Base-by-base conservation (phyloP, 2,888 invertebrate species). In the Myopa testacea region DNA sequence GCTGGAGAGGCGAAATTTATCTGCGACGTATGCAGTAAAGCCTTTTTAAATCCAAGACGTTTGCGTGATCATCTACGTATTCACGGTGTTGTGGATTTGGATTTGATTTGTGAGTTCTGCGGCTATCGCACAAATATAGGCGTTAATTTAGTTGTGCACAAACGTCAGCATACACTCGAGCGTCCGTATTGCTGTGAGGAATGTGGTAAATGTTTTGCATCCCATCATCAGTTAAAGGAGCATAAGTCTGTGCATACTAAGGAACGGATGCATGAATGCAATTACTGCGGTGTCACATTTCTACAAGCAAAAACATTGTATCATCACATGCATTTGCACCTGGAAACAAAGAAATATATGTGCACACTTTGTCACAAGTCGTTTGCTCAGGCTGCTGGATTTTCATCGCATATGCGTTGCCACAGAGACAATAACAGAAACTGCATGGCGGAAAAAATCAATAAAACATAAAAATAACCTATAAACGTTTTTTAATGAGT, bases 111-210 rank as follows among this genome's bases (percentile, higher is more conserved):
- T 58, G 85, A 86, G 62, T 81, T 81, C 52, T 86, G 86, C 40
- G 86, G 86, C 4, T 82, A 83, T 76, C 80, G 82, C 52, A 86
- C 84, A 12, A 79, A 82, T 0, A 81, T 83, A 19, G 55, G 60
- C 4, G 80, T 82, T 62, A 86, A 83, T 78, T 78, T 79, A 40
- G 50, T 65, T 2, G 73, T 76, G 10, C 76, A 76, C 37, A 76
- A 78, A 62, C 88, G 92, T 0, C 91, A 89, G 0, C 92, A 92
- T 82, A 86, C 83, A 7, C 91, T 91, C 0, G 92, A 92, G 83
- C 90, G 91, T 0, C 92, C 92, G 0, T 92, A 86, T 83, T 85
- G 92, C 6, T 92, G 92, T 82, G 90, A 91, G 0, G 86, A 91
- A 82, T 92, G 92, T 74, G 92, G 92, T 0, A 91, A 91, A 77